Base-by-base conservation (phyloP, 2,888 invertebrate species). In the Argynnis bischoffii region DNA sequence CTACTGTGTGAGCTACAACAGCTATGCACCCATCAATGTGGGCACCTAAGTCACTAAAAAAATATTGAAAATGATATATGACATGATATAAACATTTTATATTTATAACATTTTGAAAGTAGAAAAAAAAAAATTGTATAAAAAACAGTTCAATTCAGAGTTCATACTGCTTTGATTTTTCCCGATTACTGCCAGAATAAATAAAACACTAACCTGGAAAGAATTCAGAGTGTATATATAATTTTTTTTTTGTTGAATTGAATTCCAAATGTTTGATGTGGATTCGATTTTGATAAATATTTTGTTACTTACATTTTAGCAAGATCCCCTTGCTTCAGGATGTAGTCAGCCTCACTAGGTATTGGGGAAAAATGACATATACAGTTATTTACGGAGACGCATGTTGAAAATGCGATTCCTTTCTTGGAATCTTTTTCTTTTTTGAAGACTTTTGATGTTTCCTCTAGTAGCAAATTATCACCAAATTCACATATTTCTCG, bases 11-110 rank as follows among this genome's bases (percentile, higher is more conserved):
- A 41, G 99, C 99, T 65, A 98, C 99, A 63, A 99, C 99, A 61
- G 99, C 99, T 81, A 99, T 98, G 85, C 98, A 99, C 50, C 99
- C 99, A 94, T 99, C 99, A 82, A 99, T 96, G 85, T 99, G 99
- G 72, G 98, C 98, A 75, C 99, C 99, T 83, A 99, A 93, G 92
- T 99, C 99, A 87, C 98, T 98, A 81, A 47, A 94, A 90, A 72
- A 66, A 67, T 61, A 73, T 64, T 75, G 56, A n/a, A 55, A n/a
- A 15, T 51, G 3, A 6, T 15, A 15, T 51, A 51, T 15, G 1
- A 55, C 1, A 35, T n/a, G 1, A 50, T 48, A 61, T 26, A 31
- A 6, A 15, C n/a, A 35, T 6, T 26, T 11, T 6, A 31, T n/a
- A n/a, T 21, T 21, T 21, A 46, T 6, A 16, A 5, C 2, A 56